These are phyloP conservation scores for Nannospalax galili DNA, from an alignment of 2,113 vertebrate genomes.

Conservation along the genomic window DNA sequence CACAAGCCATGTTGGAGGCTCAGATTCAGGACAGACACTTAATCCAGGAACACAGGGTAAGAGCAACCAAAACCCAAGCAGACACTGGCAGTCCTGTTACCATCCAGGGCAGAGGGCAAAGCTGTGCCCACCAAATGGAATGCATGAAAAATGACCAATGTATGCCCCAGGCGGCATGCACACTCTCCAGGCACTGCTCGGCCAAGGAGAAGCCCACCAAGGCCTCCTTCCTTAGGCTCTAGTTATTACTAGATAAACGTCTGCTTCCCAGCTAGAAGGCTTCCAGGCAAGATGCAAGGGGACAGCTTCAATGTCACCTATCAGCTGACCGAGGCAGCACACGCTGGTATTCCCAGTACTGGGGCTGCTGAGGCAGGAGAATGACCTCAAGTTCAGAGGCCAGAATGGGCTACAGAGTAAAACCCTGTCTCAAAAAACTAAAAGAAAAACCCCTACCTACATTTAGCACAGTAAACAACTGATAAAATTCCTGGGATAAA, in stretches of 20 bases:
- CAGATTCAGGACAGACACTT: not conserved
- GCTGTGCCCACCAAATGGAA: not conserved
- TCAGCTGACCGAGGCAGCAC: not conserved
- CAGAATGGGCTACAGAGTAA: not conserved
- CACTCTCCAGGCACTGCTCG: rapidly evolving
- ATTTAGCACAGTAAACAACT: not conserved
- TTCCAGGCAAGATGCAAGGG: too few relatives aligned
- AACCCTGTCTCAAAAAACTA: not conserved
- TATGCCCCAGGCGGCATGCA: rapidly evolving
- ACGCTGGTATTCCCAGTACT: not conserved
- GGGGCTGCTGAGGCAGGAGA: not conserved
- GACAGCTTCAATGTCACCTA: too few relatives aligned
- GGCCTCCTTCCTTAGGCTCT: rapidly evolving
- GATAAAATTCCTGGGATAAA: not conserved
- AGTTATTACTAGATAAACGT: rapidly evolving
- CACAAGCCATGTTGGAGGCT: rapidly evolving
- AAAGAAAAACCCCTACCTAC: not conserved
- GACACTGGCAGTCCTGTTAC: not conserved
- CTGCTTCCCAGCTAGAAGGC: not conserved
- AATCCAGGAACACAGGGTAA: not conserved
- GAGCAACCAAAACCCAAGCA: rapidly evolving
- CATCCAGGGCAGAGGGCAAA: rapidly evolving
- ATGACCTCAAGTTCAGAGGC: not conserved
- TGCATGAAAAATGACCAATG: too few relatives aligned
- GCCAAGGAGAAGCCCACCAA: rapidly evolving